Evolutionary conservation across 1,140 invertebrate species (phyloP).

Genomic region (Pseudobourletiella spinata): DNA sequence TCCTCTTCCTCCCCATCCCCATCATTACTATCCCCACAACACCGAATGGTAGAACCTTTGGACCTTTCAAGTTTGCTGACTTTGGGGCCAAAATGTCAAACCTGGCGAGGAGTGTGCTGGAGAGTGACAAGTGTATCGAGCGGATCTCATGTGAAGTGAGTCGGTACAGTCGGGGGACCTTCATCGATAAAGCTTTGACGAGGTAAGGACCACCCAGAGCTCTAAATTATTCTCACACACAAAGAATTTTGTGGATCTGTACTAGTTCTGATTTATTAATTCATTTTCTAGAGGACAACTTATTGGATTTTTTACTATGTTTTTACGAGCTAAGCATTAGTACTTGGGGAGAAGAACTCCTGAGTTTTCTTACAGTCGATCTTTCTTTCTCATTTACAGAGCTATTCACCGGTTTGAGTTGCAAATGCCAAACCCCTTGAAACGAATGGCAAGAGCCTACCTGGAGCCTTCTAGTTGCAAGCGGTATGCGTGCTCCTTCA

Average conservation of each 20-base stretch:
- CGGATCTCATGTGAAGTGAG: slow-evolving; percentile 32
- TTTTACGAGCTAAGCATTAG: not conserved
- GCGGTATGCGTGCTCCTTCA: slow-evolving; percentile 26
- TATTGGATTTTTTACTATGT: no score
- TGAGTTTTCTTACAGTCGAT: not conserved
- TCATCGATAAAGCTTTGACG: slow-evolving; percentile 27
- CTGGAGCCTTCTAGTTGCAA: slow-evolving; percentile 21
- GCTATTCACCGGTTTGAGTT: slow-evolving; percentile 25
- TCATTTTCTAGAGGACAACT: no score
- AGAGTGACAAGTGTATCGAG: slow-evolving; percentile 33
- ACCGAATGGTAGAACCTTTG: slow-evolving; percentile 1
- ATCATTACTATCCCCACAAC: slow-evolving; percentile 30
- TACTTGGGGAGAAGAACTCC: not conserved
- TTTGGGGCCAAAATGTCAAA: slow-evolving; percentile 17
- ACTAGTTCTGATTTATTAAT: no score
- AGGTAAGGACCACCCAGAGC: no score
- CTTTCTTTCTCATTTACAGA: slow-evolving; percentile 7
- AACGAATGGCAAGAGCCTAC: slow-evolving; percentile 28
- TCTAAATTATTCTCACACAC: no score
- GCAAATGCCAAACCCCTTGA: slow-evolving; percentile 24
- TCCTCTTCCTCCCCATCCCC: slow-evolving; percentile 31
- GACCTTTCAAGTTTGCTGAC: slow-evolving; percentile 21
- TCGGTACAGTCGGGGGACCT: slow-evolving; percentile 18
- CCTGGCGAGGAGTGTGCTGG: slow-evolving; percentile 26
- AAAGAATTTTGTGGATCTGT: no score